Evolutionary conservation across 2,797 vertebrate species (phyloP).

Genomic region (Microcaecilia unicolor): DNA sequence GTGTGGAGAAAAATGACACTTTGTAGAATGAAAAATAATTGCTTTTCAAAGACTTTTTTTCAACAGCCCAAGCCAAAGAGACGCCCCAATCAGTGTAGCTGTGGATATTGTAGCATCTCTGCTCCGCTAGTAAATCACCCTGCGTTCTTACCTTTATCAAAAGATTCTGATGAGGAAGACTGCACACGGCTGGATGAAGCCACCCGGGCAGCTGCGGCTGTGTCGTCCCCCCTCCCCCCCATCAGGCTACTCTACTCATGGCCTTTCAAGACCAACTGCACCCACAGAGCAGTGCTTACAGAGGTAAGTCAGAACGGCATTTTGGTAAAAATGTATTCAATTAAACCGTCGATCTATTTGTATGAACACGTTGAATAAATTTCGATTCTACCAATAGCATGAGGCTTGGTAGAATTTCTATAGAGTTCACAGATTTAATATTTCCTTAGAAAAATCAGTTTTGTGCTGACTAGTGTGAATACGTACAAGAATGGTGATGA

Average conservation of each 20-base stretch:
- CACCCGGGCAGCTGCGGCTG: constrained; percentile 12
- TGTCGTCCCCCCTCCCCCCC: constrained; percentile 4
- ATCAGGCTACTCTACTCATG: constrained; percentile 10
- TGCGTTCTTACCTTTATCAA: constrained; percentile 42
- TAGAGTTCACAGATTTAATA: no score
- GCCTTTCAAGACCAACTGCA: constrained; percentile 14
- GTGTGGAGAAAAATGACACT: constrained; percentile 54
- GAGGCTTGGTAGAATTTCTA: no score
- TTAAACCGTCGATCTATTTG: no score
- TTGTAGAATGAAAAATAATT: constrained; percentile 52
- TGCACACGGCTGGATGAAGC: constrained; percentile 13
- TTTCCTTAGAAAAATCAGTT: no score
- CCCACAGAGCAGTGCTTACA: constrained; percentile 7
- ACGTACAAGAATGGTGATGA: no score
- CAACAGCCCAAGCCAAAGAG: constrained; percentile 41
- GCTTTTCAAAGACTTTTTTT: constrained; percentile 52
- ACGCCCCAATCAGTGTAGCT: constrained; percentile 41
- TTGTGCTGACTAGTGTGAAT: no score
- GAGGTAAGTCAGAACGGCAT: constrained; percentile 44
- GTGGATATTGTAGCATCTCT: constrained; percentile 42
- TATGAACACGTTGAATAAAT: no score
- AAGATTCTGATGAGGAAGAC: constrained; percentile 35
- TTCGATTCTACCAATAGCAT: no score
- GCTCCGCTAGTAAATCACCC: constrained; percentile 42
- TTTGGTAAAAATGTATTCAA: no score